A percentile compares a stretch with the other conserved stretches of the same genome.
These are phyloP conservation scores for Festucalex cinctus DNA, from an alignment of 2,113 vertebrate genomes.

Conservation along the genomic window DNA sequence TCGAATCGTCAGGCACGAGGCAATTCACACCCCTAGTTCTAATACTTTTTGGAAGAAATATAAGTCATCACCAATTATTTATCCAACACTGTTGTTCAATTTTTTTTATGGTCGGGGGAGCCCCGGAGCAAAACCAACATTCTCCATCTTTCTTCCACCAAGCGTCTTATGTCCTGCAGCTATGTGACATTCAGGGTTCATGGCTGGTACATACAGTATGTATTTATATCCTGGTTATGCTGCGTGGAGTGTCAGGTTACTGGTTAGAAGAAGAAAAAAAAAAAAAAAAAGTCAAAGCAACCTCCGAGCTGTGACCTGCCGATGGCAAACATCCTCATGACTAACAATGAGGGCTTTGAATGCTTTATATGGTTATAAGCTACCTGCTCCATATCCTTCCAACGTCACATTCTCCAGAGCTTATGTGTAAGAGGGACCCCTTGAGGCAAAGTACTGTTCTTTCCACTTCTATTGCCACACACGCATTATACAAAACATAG, in stretches of 20 bases:
- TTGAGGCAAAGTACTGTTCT: conserved; percentile 32
- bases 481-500: background rate
- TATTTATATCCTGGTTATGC: conserved; percentile 25
- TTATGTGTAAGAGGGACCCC: conserved; percentile 42
- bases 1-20: too few species aligned
- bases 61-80: background rate
- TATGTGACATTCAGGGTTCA: conserved; percentile 24
- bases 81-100: background rate
- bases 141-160: background rate
- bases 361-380: conserved; percentile 42
- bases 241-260: conserved; percentile 20
- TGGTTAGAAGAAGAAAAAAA: too few species aligned
- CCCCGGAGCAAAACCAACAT: background rate
- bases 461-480: conserved; percentile 14
- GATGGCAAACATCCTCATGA: conserved; percentile 54
- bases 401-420: conserved; percentile 43
- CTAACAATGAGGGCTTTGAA: conserved; percentile 24
- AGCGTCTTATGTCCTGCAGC: conserved; percentile 1
- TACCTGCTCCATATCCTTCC: conserved; percentile 32
- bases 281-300: conserved; percentile 27
- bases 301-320: conserved; percentile 12
- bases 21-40: too few species aligned
- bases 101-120: background rate
- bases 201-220: conserved; percentile 13
- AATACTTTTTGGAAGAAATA: background rate